These are phyloP conservation scores for Heterochromis multidens DNA, from an alignment of 2,113 vertebrate genomes.

Conservation along the genomic window DNA sequence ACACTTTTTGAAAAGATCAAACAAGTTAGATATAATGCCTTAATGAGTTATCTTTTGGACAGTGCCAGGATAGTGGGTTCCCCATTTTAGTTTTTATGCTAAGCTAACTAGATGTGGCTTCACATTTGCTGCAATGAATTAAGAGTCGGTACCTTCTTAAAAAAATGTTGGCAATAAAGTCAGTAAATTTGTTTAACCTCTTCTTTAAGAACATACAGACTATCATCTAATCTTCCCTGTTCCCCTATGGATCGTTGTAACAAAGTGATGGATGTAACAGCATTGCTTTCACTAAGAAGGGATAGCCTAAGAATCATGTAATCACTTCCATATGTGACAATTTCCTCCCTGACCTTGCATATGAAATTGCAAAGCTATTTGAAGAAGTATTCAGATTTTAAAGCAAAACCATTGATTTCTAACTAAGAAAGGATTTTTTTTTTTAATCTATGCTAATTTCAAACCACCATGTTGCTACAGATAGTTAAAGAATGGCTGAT, in stretches of 20 bases:
- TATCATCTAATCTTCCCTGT: background rate
- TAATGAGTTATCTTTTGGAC: background rate
- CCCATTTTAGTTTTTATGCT: background rate
- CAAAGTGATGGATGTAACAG: background rate
- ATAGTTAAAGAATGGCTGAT: background rate
- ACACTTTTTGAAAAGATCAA: background rate
- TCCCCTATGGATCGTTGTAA: background rate
- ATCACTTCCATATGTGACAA: too few species aligned
- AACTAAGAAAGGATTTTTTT: background rate
- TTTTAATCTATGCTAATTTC: background rate
- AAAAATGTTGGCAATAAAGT: background rate
- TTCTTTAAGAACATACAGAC: rapidly evolving
- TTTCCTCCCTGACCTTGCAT: background rate
- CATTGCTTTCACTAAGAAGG: background rate
- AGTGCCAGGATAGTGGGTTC: background rate
- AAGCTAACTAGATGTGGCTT: background rate
- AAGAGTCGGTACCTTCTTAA: rapidly evolving
- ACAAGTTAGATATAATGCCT: background rate
- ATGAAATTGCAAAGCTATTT: background rate
- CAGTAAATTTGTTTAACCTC: too few species aligned
- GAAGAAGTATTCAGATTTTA: background rate
- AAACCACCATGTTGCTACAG: background rate
- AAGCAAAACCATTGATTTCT: background rate
- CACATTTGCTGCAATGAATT: background rate
- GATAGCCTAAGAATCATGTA: background rate